Conservation (phyloP, 1,140 invertebrate species). For the Harpegnathos saltator region DNA sequence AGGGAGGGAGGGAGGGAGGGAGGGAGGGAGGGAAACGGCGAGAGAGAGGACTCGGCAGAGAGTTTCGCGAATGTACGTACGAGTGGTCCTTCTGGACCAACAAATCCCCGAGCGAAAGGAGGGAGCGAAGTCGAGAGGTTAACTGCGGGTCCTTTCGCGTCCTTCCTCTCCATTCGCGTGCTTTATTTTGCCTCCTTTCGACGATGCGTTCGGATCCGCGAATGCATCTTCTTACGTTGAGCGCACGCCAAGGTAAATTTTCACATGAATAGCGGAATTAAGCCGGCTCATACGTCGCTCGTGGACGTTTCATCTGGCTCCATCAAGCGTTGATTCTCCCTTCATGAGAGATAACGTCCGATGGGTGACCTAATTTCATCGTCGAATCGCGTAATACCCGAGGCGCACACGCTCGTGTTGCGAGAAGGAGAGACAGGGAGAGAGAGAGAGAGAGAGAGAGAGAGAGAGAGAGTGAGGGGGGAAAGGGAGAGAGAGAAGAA, state of each 20-base stretch:
- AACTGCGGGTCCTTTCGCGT: conserved; percentile 72
- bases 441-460: no score
- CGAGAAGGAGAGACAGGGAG: neutral
- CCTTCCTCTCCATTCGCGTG: conserved; percentile 61
- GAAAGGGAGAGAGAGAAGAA: no score
- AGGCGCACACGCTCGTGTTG: neutral
- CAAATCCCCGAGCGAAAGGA: conserved; percentile 70
- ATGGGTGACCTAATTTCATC: conserved; percentile 55
- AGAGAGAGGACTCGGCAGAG: conserved; percentile 65
- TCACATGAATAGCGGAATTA: conserved; percentile 54
- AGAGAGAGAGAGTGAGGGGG: neutral
- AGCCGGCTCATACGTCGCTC: conserved; percentile 41
- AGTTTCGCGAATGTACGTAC: conserved; percentile 76
- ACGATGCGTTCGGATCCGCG: conserved; percentile 60
- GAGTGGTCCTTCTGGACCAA: conserved; percentile 76
- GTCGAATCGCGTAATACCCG: conserved; percentile 12
- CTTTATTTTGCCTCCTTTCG: conserved; percentile 65
- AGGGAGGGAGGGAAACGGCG: conserved; percentile 60
- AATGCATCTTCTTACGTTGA: conserved; percentile 67
- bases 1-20: conserved; percentile 35
- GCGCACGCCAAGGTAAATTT: conserved; percentile 54
- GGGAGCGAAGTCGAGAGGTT: conserved; percentile 71
- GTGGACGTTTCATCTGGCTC: conserved; percentile 45
- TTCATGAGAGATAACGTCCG: conserved; percentile 36
- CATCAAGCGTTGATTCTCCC: conserved; percentile 38